Evolutionary conservation across 2,797 vertebrate species (phyloP), one percentile per base, ranked within the genome.

Genomic region (Pangasius sanitwongsei): DNA sequence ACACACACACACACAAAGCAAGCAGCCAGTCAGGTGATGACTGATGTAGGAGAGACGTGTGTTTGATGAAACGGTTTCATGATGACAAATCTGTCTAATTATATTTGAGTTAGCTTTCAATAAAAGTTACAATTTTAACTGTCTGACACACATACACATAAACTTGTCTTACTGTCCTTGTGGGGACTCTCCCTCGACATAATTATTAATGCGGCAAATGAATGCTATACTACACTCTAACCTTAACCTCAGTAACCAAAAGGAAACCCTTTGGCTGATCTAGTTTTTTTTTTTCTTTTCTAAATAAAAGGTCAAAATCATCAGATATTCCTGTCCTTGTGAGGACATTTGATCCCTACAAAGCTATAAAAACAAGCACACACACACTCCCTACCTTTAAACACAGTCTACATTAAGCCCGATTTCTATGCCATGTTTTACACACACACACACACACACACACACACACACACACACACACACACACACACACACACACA

Each of bases 41-140:
- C 31, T 59, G 78, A 59, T 59, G 16, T 11, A 59, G 31, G 4
- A 59, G 23, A 81, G 31, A 80, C 28, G 20, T 20, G 28, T 34
- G 78, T 37, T 59, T 57, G 50, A 80, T 55, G 50, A 57, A 80
- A 80, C 15, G 1, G 18, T 59, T 59, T 59, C 78, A 81, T 81
- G 53, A 81, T 81, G 78, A 81, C 31, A 81, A 81, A 59, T 59
- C 78, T 81, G 78, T 37, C 78, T 31, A 82, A 82, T 59, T 82
- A 57, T 59, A 59, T 82, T 82, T 11, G 50, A 80, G 50, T 80
- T 80, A 34, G 50, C 77, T 34, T 80, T 81, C 16, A 37, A 81
- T 81, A 59, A 59, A 59, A 37, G 20, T 55, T 28, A 59, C 31
- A 41, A 4, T 50, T 78, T 53, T 6, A 13, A 48, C 41, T 75